phyloP scores from a whole-genome alignment of 2,113 vertebrate species.

The Dunckerocampus dactyliophorus region DNA sequence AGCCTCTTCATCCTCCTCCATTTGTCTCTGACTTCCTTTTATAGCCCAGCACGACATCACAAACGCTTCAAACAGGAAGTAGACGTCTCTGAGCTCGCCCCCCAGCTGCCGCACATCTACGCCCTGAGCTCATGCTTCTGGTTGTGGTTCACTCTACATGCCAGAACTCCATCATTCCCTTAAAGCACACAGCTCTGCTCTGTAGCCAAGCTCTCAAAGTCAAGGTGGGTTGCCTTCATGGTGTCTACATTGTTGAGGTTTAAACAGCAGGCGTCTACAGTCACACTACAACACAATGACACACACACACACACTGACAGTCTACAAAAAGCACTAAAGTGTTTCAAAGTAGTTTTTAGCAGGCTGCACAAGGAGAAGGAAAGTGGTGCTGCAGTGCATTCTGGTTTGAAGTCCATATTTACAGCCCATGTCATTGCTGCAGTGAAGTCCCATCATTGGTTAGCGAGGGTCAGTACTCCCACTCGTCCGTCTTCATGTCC shows the following conservation, averaged over 20 bases:
- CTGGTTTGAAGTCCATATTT: conserved; percentile 49
- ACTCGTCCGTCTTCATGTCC: conserved; percentile 96
- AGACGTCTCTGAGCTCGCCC: neutral
- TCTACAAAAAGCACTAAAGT: neutral
- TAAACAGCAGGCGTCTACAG: neutral
- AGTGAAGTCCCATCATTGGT: conserved; percentile 60
- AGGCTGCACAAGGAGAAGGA: conserved; percentile 24
- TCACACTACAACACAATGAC: neutral
- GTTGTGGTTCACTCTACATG: no score
- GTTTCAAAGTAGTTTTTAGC: conserved; percentile 10
- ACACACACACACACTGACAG: neutral
- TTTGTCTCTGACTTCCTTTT: no score
- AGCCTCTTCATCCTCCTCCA: no score
- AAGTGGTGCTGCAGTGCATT: conserved; percentile 66
- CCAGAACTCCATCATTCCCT: no score
- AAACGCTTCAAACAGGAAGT: neutral
- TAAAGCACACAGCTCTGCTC: no score
- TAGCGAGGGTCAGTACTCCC: conserved; percentile 80
- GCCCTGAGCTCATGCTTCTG: no score
- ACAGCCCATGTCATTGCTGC: conserved; percentile 25
- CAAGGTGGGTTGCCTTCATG: no score
- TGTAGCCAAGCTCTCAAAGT: no score
- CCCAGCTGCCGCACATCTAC: no score
- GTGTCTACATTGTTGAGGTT: no score
- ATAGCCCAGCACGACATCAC: no score